Evolutionary conservation across 2,888 invertebrate genomes (phyloP).

Genomic region (Petrolisthes cinctipes): DNA sequence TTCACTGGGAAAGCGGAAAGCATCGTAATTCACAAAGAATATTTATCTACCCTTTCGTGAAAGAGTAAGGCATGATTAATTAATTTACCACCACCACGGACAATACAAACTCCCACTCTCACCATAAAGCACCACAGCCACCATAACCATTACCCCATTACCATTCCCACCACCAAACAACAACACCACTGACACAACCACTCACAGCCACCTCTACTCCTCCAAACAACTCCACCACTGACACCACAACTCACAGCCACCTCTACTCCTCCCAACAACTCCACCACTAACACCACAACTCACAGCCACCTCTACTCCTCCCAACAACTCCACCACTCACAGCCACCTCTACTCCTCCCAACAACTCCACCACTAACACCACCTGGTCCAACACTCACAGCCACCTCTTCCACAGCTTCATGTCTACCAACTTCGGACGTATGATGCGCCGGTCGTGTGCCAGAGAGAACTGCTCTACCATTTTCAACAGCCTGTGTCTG

Average conservation of each 20-base stretch:
- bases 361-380: not conserved
- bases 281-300: not conserved
- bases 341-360: not conserved
- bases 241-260: not conserved
- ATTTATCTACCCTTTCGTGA: too few species aligned
- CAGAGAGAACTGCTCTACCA: constrained; percentile 58
- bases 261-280: not conserved
- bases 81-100: too few species aligned
- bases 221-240: not conserved
- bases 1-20: too few species aligned
- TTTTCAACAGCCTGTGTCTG: constrained; percentile 24
- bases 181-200: not conserved
- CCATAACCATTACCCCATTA: too few species aligned
- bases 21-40: too few species aligned
- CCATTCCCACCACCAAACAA: not conserved
- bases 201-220: not conserved
- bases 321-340: not conserved
- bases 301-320: not conserved
- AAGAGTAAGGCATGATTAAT: too few species aligned
- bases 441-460: constrained; percentile 68
- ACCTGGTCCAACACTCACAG: not conserved
- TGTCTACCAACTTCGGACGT: constrained; percentile 69
- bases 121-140: too few species aligned
- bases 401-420: constrained; percentile 66
- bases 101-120: not conserved